Percentiles rank a stretch among this genome's conserved stretches.
Conservation (phyloP, 2,888 invertebrate species). For the Sarcophaga rosellei region DNA sequence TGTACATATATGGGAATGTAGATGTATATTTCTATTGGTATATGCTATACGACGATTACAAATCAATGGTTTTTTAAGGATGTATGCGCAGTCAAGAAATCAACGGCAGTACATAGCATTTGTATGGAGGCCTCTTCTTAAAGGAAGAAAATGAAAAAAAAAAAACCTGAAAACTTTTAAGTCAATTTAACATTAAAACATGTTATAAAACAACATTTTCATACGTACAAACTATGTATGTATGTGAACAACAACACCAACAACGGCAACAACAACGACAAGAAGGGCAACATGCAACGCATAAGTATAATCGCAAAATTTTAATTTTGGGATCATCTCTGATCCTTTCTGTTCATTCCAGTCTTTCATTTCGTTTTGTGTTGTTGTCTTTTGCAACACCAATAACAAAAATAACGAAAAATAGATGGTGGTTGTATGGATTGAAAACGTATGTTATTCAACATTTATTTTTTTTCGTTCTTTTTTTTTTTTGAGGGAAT, state of each 20-base stretch:
- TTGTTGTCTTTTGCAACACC: conserved; percentile 24
- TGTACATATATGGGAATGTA: too few relatives aligned
- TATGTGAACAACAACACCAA: conserved; percentile 30
- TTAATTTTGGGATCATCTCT: conserved; percentile 65
- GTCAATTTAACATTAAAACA: conserved; percentile 69
- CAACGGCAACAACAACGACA: neutral
- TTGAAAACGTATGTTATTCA: conserved; percentile 63
- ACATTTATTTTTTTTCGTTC: conserved; percentile 24
- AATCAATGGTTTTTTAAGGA: neutral
- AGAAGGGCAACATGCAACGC: conserved; percentile 47
- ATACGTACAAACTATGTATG: conserved; percentile 31
- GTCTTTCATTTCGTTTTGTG: conserved; percentile 6
- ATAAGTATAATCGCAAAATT: conserved; percentile 65
- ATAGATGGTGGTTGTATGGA: conserved; percentile 51
- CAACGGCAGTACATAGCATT: conserved; percentile 12
- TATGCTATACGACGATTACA: too few relatives aligned
- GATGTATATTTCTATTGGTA: too few relatives aligned
- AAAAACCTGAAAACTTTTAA: conserved; percentile 66
- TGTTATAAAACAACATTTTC: conserved; percentile 64
- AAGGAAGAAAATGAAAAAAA: conserved; percentile 21
- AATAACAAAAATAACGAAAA: conserved; percentile 19
- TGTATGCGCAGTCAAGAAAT: conserved; percentile 25
- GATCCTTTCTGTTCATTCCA: conserved; percentile 45
- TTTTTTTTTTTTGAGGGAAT: neutral
- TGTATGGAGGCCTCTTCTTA: conserved; percentile 37